phyloP scores from a whole-genome alignment of 2,797 vertebrate species.

The Leontopithecus rosalia region DNA sequence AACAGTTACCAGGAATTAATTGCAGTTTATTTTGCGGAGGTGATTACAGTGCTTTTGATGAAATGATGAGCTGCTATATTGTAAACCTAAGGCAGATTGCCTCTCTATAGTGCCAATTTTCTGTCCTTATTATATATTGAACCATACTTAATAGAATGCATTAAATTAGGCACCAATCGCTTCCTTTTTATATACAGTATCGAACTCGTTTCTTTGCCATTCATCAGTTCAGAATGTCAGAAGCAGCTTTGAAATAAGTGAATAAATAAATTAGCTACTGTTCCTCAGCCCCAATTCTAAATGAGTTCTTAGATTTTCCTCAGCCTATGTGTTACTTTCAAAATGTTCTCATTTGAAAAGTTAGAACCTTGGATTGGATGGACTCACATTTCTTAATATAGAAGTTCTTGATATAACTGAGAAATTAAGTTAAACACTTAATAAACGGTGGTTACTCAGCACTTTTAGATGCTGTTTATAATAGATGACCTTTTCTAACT shows the following conservation, averaged over 20 bases:
- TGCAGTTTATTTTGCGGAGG: conserved; percentile 68
- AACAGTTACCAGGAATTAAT: conserved; percentile 65
- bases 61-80: conserved; percentile 50
- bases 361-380: conserved; percentile 41
- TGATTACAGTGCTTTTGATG: conserved; percentile 68
- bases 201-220: conserved; percentile 4
- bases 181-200: conserved; percentile 32
- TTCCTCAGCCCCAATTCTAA: not conserved
- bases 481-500: conserved; percentile 28
- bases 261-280: not conserved
- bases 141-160: conserved; percentile 25
- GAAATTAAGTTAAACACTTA: conserved; percentile 18
- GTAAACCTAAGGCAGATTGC: conserved; percentile 58
- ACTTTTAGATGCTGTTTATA: conserved; percentile 30
- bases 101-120: conserved; percentile 45
- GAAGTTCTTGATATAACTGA: conserved; percentile 21
- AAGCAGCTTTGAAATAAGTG: conserved; percentile 32
- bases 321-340: conserved; percentile 23
- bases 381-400: conserved; percentile 50
- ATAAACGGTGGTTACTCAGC: not conserved
- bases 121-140: not conserved
- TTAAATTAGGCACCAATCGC: not conserved
- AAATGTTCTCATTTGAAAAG: conserved; percentile 43
- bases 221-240: not conserved
- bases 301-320: conserved; percentile 48